Evolutionary conservation across 2,113 vertebrate species (phyloP), one percentile per base, ranked within the genome.

Genomic region (Alosa alosa): DNA sequence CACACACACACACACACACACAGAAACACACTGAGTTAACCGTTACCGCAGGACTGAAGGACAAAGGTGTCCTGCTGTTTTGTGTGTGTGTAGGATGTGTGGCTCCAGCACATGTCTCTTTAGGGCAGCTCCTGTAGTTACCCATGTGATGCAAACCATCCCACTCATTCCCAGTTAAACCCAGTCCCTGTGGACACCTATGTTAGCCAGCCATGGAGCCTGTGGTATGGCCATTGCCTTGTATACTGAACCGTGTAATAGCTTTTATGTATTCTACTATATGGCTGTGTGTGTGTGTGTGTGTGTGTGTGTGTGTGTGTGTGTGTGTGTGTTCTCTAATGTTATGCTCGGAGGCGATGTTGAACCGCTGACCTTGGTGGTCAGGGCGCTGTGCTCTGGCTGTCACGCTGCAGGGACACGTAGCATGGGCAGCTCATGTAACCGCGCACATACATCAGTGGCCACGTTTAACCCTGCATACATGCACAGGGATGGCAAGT

Each of bases 1-100:
- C 68, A 86, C 82, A 86, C 50, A 84, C 50, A 41, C 44, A 81
- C 64, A 31, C 49, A 81, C 82, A 31, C 31, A 82, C 64, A 82
- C 55, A 86, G 52, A 86, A 31, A 72, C 22, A 36, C 64, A 72
- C 22, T n/a, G 3, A 6, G 41, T 44, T 44, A 44, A 2, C 41
- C 2, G 47, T 8, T 49, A 3, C 47, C 47, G 47, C 47, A 49
- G 47, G 47, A 49, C 47, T 49, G 47, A 49, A 49, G 47, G 47
- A 49, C 47, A 49, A 49, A 49, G 17, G 55, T 20, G 18, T 22
- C 55, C 55, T 57, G 55, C 55, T 57, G 55, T 44, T 44, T 44
- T 44, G 55, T 57, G 55, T 57, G 18, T 57, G 3, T 6, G 55
- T 57, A 20, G 17, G 55, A 20, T 57, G 55, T 3, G 18, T 57